These are phyloP conservation scores for Chelon labrosus DNA, from an alignment of 2,797 vertebrate genomes.

Conservation along the genomic window DNA sequence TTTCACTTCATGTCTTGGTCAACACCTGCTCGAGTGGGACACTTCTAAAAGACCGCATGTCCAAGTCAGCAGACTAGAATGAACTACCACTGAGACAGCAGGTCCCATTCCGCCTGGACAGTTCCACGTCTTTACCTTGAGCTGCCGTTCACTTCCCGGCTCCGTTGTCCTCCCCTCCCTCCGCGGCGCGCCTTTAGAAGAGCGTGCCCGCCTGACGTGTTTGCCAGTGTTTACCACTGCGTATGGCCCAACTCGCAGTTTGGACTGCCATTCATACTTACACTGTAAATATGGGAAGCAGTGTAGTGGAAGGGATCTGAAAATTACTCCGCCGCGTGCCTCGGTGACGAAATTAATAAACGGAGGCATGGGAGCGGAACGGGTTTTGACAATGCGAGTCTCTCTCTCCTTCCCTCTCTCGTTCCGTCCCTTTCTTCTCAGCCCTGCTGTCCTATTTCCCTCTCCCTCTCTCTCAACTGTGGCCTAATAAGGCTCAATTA, in stretches of 20 bases:
- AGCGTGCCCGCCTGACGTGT: slow-evolving; percentile 46
- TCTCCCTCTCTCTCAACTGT: slow-evolving; percentile 73
- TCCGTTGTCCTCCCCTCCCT: slow-evolving; percentile 14
- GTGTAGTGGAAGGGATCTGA: slow-evolving; percentile 79
- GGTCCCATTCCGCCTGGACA: neutral
- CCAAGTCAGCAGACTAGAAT: neutral
- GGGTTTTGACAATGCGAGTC: slow-evolving; percentile 80
- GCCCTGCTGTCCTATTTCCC: slow-evolving; percentile 68
- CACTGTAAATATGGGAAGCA: slow-evolving; percentile 79
- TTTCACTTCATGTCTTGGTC: neutral
- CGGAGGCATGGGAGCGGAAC: slow-evolving; percentile 76
- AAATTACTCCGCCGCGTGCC: slow-evolving; percentile 78
- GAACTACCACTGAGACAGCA: neutral
- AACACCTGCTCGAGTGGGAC: neutral
- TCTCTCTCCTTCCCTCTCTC: slow-evolving; percentile 54
- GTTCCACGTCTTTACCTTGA: neutral
- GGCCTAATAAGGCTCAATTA: slow-evolving; percentile 93
- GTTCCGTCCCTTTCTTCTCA: slow-evolving; percentile 76
- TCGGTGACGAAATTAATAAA: slow-evolving; percentile 85
- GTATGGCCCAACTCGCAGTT: slow-evolving; percentile 52
- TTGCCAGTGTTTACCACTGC: slow-evolving; percentile 68
- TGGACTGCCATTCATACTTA: slow-evolving; percentile 78
- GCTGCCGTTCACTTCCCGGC: neutral
- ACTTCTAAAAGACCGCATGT: neutral
- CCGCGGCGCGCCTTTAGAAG: slow-evolving; percentile 13